Evolutionary conservation across 1,140 invertebrate species (phyloP).

Genomic region (Pseudoatta argentina): DNA sequence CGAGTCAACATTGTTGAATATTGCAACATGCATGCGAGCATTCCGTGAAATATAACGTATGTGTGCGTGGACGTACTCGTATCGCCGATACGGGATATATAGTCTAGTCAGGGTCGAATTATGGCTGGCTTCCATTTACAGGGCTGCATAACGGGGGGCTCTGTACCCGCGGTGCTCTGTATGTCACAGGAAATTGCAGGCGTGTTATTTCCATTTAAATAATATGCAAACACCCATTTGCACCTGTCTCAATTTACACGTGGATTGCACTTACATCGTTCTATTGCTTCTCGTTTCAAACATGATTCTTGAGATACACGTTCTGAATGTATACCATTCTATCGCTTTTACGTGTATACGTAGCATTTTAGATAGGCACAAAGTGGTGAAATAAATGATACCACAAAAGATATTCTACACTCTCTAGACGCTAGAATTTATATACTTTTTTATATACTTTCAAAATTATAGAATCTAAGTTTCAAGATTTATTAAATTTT

Average conservation of each 20-base stretch:
- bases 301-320: neutral
- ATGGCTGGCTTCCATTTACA: constrained; percentile 51
- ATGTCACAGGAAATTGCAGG: constrained; percentile 19
- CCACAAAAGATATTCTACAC: neutral
- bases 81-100: constrained; percentile 35
- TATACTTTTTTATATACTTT: constrained; percentile 1
- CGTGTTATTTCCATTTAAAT: constrained; percentile 21
- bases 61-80: constrained; percentile 38
- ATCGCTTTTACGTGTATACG: neutral
- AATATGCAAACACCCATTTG: constrained; percentile 9
- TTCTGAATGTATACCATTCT: no score
- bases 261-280: constrained; percentile 15
- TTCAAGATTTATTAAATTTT: neutral
- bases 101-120: constrained; percentile 54
- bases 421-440: neutral
- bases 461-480: neutral
- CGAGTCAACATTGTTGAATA: constrained; percentile 56
- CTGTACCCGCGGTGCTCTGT: neutral
- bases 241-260: constrained; percentile 36
- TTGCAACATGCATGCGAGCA: constrained; percentile 54
- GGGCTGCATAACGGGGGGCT: constrained; percentile 32
- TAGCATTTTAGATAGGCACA: neutral
- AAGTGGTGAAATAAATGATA: neutral
- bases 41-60: constrained; percentile 50
- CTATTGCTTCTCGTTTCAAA: constrained; percentile 1